Base-by-base conservation (phyloP, 2,797 vertebrate species). In the Melopsittacus undulatus region DNA sequence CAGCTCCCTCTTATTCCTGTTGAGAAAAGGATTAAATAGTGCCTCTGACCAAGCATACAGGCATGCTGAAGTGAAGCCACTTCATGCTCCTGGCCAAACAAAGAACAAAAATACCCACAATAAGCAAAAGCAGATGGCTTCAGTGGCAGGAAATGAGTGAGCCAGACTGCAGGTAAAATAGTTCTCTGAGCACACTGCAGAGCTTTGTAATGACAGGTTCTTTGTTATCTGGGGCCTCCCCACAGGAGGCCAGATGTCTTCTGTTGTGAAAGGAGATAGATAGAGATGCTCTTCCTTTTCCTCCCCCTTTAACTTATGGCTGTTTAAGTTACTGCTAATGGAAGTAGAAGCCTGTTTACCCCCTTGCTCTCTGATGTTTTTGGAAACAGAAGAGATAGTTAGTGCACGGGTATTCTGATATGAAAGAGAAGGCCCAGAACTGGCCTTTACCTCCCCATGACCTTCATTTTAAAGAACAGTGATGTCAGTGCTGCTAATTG, bases 281-380 rank as follows among this genome's bases (percentile, higher is more conserved):
- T 90, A 91, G 94, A 91, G 95, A 92, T 92, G 91, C 83, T 95
- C 88, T 94, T 96, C 74, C 90, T 95, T 96, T 95, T 95, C 91
- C 95, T 96, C 95, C 94, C 92, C 61, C 89, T 97, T 93, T 96
- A 96, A 95, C 91, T 96, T 92, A 95, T 95, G 91, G 94, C 80
- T 95, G 94, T 96, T 96, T 97, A 96, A 96, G 91, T 96, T 96
- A 95, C 91, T 94, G 90, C 95, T 97, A 97, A 96, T 94, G 94
- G 92, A 96, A 91, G 85, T 40, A 74, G 91, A 94, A 96, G 90
- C 86, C 92, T 96, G 95, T 77, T 94, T 91, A 34, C 51, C 63
- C 68, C 67, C 83, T 83, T 72, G 56, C 83, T 94, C 86, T 96
- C 91, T 95, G 92, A 95, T 94, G 89, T 95, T 94, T 94, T 89